phyloP scores from a whole-genome alignment of 2,888 invertebrate genomes.

The Schrankia costaestrigalis region DNA sequence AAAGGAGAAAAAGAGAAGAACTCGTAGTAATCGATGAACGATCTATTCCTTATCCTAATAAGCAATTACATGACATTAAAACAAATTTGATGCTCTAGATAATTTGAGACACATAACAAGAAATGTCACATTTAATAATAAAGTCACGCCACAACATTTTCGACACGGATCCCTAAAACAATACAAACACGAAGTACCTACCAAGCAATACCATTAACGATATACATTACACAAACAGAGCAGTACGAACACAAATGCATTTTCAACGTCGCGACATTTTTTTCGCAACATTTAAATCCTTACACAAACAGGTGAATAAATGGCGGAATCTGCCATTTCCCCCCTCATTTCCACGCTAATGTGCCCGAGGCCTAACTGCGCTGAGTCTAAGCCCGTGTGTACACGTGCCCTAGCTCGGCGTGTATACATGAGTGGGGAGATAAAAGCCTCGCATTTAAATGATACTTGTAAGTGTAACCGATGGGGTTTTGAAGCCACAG shows the following conservation, averaged over 20 bases:
- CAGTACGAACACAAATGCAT: neutral
- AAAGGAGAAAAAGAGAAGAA: no score
- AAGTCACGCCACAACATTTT: no score
- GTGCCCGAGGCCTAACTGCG: constrained; percentile 2
- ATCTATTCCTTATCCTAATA: no score
- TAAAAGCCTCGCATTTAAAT: constrained; percentile 16
- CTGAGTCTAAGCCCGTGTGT: neutral
- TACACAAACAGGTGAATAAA: neutral
- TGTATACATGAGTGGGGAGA: constrained; percentile 1
- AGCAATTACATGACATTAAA: no score
- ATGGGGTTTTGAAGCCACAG: no score
- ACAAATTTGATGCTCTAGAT: no score
- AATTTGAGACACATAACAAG: no score
- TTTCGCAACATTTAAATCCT: constrained; percentile 5
- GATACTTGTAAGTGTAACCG: constrained; percentile 14
- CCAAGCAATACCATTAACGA: no score
- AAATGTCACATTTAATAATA: no score
- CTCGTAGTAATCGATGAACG: no score
- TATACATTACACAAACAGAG: neutral
- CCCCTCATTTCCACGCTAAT: constrained; percentile 2
- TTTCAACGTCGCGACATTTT: neutral
- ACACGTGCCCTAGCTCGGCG: constrained; percentile 1
- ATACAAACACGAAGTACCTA: no score
- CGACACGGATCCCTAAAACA: no score
- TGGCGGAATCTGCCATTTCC: neutral